These are phyloP conservation scores for Pseudochromis fuscus DNA, from an alignment of 2,797 vertebrate genomes.

Conservation along the genomic window DNA sequence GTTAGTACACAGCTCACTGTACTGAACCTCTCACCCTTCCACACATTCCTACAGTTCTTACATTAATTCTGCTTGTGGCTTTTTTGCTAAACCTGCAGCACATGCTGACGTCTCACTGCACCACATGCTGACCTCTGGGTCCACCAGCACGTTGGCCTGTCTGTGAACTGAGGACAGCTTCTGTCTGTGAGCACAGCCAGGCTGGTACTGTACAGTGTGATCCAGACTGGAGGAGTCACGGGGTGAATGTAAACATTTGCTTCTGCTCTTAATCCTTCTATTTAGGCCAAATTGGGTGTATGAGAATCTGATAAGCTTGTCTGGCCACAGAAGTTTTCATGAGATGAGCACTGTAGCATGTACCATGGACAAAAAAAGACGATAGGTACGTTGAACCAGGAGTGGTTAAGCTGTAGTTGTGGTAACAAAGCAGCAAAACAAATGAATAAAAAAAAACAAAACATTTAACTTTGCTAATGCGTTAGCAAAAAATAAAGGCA, in stretches of 20 bases:
- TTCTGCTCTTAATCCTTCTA: conserved; percentile 54
- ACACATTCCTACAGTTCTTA: conserved; percentile 57
- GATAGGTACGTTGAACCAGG: not conserved
- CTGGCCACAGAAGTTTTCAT: conserved; percentile 8
- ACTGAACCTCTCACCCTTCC: conserved; percentile 24
- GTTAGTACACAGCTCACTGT: conserved; percentile 10
- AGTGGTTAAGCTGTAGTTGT: too few relatives aligned
- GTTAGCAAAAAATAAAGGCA: too few relatives aligned
- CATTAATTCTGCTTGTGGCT: conserved; percentile 42
- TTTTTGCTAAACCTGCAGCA: conserved; percentile 42
- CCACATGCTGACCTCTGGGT: conserved; percentile 53
- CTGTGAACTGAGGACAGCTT: conserved; percentile 59
- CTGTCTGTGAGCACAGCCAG: conserved; percentile 23
- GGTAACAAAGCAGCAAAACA: not conserved
- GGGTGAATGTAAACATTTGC: conserved; percentile 56
- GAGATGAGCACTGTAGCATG: conserved; percentile 17
- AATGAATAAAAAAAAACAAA: not conserved
- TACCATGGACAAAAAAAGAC: too few relatives aligned
- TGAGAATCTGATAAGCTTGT: conserved; percentile 17
- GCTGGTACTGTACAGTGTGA: conserved; percentile 23
- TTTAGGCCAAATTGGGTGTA: conserved; percentile 32
- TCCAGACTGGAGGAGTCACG: conserved; percentile 50
- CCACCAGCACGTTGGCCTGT: conserved; percentile 43
- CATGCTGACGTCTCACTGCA: conserved; percentile 58
- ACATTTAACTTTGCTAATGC: not conserved